phyloP scores from a whole-genome alignment of 2,888 invertebrate genomes.

The Tridacna gigas region DNA sequence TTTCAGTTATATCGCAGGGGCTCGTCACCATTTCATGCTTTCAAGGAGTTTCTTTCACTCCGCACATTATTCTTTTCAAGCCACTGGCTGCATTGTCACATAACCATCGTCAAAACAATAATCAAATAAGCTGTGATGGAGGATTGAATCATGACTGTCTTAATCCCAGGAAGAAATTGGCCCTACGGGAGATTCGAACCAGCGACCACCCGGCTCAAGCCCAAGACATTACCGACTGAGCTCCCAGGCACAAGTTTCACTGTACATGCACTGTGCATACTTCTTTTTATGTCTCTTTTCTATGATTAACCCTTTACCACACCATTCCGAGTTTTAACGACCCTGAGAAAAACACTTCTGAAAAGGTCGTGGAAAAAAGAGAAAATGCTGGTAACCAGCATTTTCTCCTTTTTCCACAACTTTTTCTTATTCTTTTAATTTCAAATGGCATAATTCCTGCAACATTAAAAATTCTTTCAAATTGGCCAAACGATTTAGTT shows the following conservation, averaged over 20 bases:
- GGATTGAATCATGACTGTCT: not conserved
- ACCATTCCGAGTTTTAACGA: not conserved
- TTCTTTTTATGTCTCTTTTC: not conserved
- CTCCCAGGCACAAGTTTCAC: not conserved
- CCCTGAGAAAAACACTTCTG: not conserved
- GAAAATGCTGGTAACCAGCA: constrained; percentile 1
- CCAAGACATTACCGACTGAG: not conserved
- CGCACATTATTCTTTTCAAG: not conserved
- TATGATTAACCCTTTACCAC: not conserved
- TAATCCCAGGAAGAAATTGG: not conserved
- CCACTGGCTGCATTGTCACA: not conserved
- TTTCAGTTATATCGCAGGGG: not conserved
- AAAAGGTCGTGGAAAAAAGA: constrained; percentile 2
- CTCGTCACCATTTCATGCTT: not conserved
- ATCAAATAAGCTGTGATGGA: not conserved
- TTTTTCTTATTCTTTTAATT: too few relatives aligned
- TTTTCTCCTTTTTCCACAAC: constrained; percentile 6
- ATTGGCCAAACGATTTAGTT: too few relatives aligned
- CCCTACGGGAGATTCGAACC: not conserved
- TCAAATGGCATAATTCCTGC: too few relatives aligned
- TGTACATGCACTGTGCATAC: too few relatives aligned
- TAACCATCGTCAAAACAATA: too few relatives aligned
- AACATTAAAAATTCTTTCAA: too few relatives aligned
- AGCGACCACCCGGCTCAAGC: not conserved
- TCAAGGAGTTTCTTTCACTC: not conserved